Percentiles rank a stretch among this genome's conserved stretches.
Conservation (phyloP, 2,797 vertebrate species). For the Alosa sapidissima region DNA sequence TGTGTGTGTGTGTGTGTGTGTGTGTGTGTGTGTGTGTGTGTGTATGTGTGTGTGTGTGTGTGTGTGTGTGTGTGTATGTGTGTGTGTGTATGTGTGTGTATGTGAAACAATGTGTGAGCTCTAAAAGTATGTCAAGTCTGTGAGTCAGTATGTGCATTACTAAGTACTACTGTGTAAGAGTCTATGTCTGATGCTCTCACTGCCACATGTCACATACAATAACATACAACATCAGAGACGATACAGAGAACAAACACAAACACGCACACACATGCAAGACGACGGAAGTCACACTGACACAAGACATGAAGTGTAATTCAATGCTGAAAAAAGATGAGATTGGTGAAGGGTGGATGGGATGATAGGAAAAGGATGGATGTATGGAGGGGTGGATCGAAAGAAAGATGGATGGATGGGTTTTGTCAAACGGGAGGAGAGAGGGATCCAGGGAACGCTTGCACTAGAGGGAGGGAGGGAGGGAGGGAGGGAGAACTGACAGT, state of each 20-base stretch:
- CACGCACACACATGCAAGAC: not conserved
- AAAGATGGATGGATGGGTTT: not conserved
- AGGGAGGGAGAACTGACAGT: not conserved
- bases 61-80: no score
- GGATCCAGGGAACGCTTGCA: constrained; percentile 27
- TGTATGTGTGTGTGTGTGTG: no score
- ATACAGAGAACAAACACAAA: not conserved
- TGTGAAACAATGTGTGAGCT: not conserved
- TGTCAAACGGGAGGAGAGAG: not conserved
- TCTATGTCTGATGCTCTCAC: not conserved
- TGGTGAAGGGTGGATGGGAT: constrained; percentile 49
- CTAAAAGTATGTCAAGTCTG: not conserved
- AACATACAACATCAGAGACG: not conserved
- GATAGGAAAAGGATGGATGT: constrained; percentile 52
- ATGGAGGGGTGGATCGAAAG: constrained; percentile 18
- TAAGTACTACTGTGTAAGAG: not conserved
- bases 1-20: no score
- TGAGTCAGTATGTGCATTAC: not conserved
- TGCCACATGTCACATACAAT: not conserved
- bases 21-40: no score
- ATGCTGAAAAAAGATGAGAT: constrained; percentile 31
- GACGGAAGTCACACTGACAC: not conserved
- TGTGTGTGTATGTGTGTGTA: not conserved
- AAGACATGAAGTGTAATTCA: constrained; percentile 30
- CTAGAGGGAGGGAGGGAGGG: constrained; percentile 10